Evolutionary conservation across 2,888 invertebrate genomes (phyloP).

Genomic region (Aphrophora alni): DNA sequence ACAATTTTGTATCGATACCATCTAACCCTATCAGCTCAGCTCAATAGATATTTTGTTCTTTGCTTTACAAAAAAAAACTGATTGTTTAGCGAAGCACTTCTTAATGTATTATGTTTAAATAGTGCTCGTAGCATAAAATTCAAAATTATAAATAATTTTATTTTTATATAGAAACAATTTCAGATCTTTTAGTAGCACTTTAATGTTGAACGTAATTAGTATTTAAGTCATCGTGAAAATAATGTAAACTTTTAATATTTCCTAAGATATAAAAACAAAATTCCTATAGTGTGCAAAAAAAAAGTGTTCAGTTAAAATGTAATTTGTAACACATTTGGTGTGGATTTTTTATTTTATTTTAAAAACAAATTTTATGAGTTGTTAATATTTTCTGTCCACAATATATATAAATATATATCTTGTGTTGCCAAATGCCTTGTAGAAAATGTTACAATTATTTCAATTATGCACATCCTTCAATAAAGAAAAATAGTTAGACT

Average conservation of each 20-base stretch:
- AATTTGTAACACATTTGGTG: neutral
- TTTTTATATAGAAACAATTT: conserved; percentile 1
- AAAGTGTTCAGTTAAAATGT: neutral
- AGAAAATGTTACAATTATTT: neutral
- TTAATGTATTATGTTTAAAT: neutral
- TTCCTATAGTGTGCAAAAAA: neutral
- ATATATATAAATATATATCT: neutral
- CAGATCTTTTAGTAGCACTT: neutral
- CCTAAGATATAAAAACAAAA: neutral
- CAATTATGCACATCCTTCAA: neutral
- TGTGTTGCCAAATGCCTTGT: neutral
- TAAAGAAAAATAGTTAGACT: conserved; percentile 1
- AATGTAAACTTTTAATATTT: conserved; percentile 7
- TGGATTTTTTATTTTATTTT: neutral
- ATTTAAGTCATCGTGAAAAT: neutral
- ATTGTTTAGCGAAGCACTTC: neutral
- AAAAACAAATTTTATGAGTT: neutral
- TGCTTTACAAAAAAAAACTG: neutral
- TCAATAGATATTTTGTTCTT: neutral
- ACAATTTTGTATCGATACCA: no score
- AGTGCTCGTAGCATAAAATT: neutral
- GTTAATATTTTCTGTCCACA: neutral
- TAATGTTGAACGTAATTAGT: neutral
- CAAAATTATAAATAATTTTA: neutral
- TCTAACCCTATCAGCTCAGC: neutral